Conservation (phyloP, 2,797 vertebrate species). For the Rousettus madagascariensis region DNA sequence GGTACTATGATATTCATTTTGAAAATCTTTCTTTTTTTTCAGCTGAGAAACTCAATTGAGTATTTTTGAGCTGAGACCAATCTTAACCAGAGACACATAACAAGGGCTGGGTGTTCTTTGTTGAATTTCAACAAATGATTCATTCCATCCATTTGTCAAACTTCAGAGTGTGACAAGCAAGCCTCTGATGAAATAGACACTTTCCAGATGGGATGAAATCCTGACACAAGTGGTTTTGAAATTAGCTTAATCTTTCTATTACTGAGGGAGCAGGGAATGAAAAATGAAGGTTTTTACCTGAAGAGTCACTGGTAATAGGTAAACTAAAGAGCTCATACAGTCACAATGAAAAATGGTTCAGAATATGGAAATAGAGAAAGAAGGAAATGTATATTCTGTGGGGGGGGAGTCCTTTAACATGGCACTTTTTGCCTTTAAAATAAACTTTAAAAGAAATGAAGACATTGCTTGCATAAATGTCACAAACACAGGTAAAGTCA, state of each 20-base stretch:
- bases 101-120: not conserved
- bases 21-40: slow-evolving; percentile 13
- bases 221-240: slow-evolving; percentile 58
- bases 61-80: slow-evolving; percentile 19
- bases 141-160: slow-evolving; percentile 62
- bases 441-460: slow-evolving; percentile 37
- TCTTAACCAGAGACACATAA: slow-evolving; percentile 34
- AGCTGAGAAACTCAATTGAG: slow-evolving; percentile 23
- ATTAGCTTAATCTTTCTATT: slow-evolving; percentile 63
- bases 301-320: slow-evolving; percentile 48
- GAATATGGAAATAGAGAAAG: slow-evolving; percentile 22
- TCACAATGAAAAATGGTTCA: slow-evolving; percentile 38
- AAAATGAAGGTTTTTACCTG: slow-evolving; percentile 55
- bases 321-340: slow-evolving; percentile 48
- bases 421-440: slow-evolving; percentile 15
- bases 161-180: slow-evolving; percentile 60
- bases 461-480: not conserved
- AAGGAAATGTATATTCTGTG: not conserved
- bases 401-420: not conserved
- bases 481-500: not conserved
- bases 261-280: slow-evolving; percentile 5
- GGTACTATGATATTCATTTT: slow-evolving; percentile 29
- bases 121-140: slow-evolving; percentile 59
- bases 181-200: slow-evolving; percentile 6
- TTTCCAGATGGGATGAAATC: slow-evolving; percentile 53